Percentiles rank a stretch among this genome's conserved stretches.
Conservation (phyloP, 2,797 vertebrate species). For the Selene dorsalis region DNA sequence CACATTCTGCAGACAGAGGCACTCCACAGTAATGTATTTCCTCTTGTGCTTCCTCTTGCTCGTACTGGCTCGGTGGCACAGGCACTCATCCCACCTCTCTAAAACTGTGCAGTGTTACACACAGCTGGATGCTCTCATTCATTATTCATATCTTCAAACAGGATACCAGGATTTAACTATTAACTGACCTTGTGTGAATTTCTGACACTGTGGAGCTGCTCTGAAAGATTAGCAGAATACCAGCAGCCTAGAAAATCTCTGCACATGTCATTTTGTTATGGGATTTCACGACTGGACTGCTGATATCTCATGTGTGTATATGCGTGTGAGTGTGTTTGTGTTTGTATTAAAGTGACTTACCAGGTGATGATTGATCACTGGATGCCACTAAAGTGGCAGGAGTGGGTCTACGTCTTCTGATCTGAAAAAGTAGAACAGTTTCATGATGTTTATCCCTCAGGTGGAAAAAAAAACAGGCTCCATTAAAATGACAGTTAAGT, state of each 20-base stretch:
- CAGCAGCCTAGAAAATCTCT: not conserved
- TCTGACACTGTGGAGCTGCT: not conserved
- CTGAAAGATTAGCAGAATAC: not conserved
- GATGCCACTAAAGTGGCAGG: slow-evolving; percentile 93
- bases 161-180: not conserved
- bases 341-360: slow-evolving; percentile 73
- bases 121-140: not conserved
- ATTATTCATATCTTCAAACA: not conserved
- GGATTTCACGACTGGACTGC: not conserved
- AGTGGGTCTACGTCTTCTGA: slow-evolving; percentile 92
- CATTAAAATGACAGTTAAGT: not conserved
- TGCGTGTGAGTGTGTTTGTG: not conserved
- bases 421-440: slow-evolving; percentile 77
- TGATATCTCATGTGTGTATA: not conserved
- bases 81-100: not conserved
- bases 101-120: not conserved
- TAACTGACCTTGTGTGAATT: not conserved
- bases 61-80: not conserved
- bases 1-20: not conserved
- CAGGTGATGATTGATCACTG: slow-evolving; percentile 95
- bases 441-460: slow-evolving; percentile 7
- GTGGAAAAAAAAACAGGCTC: not conserved
- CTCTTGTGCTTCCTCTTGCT: not conserved
- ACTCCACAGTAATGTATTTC: not conserved
- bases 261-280: not conserved